Conservation (phyloP, 1,140 invertebrate species). For the Euwallacea fornicatus region DNA sequence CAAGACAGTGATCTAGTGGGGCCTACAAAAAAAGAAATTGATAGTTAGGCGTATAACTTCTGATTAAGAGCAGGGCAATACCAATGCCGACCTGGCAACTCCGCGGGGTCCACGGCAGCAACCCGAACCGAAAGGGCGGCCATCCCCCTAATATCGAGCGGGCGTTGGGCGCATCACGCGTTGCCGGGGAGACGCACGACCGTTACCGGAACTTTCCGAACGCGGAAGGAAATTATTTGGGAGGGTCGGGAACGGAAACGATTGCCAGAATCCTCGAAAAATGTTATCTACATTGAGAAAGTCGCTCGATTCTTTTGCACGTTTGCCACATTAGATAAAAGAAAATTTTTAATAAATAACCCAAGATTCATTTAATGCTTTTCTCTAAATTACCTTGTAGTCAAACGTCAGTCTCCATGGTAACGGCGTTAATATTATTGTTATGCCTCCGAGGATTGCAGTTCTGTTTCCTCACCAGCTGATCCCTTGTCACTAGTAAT, state of each 20-base stretch:
- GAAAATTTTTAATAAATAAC: neutral
- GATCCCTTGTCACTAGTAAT: constrained; percentile 73
- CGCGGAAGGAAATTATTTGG: constrained; percentile 18
- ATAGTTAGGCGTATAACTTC: too few relatives aligned
- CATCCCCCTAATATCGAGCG: constrained; percentile 41
- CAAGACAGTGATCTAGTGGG: too few relatives aligned
- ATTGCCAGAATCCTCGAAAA: constrained; percentile 3
- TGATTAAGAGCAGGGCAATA: neutral
- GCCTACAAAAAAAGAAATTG: too few relatives aligned
- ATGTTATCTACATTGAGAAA: neutral
- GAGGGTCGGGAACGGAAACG: constrained; percentile 21
- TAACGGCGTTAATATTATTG: constrained; percentile 83
- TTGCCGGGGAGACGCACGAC: constrained; percentile 22
- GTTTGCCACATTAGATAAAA: too few relatives aligned
- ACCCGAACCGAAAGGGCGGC: constrained; percentile 28
- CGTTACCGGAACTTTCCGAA: constrained; percentile 5
- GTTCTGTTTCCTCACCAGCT: constrained; percentile 74
- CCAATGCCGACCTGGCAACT: constrained; percentile 15
- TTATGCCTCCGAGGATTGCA: constrained; percentile 86
- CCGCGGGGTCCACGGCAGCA: constrained; percentile 36
- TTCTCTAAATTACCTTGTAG: constrained; percentile 68
- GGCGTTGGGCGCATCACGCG: constrained; percentile 37
- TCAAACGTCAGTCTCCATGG: constrained; percentile 98
- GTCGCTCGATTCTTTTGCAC: too few relatives aligned
- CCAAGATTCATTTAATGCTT: neutral